These are phyloP conservation scores for Scolopax rusticola DNA, from an alignment of 2,797 vertebrate species.

Conservation along the genomic window DNA sequence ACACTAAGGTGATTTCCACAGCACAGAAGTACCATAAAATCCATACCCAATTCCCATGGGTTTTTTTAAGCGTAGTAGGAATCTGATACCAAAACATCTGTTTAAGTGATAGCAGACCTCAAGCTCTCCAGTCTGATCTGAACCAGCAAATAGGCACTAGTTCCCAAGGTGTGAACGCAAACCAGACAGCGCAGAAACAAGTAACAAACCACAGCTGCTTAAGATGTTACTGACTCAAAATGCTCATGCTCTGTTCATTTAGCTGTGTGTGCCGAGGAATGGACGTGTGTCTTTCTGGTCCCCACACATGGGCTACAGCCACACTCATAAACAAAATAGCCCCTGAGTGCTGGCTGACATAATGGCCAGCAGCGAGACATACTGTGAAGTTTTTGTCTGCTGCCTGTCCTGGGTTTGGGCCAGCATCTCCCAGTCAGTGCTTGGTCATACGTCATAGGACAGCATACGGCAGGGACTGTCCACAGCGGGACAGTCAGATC, in stretches of 20 bases:
- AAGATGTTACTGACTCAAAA: background rate
- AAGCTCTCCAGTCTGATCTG: background rate
- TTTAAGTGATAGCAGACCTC: slow-evolving; percentile 10
- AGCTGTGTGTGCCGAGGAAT: background rate
- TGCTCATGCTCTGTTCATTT: fast-evolving
- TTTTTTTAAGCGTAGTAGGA: background rate
- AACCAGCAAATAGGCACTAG: background rate
- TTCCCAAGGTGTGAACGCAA: slow-evolving; percentile 18
- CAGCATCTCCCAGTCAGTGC: background rate
- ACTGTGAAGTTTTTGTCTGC: background rate
- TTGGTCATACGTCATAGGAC: background rate
- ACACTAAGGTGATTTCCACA: background rate
- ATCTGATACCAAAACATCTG: background rate
- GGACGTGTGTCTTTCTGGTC: background rate
- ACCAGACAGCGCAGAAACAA: background rate
- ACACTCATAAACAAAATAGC: background rate
- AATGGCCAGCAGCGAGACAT: background rate
- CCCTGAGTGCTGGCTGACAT: background rate
- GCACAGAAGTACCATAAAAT: background rate
- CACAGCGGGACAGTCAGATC: too few species aligned
- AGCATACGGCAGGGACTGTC: background rate
- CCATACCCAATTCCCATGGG: background rate
- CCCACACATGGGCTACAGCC: background rate
- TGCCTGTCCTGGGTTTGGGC: background rate
- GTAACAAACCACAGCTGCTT: background rate